A percentile compares a stretch with the other conserved stretches of the same genome.
Evolutionary conservation across 2,888 invertebrate species (phyloP).

Genomic region (Aspidiotus destructor): DNA sequence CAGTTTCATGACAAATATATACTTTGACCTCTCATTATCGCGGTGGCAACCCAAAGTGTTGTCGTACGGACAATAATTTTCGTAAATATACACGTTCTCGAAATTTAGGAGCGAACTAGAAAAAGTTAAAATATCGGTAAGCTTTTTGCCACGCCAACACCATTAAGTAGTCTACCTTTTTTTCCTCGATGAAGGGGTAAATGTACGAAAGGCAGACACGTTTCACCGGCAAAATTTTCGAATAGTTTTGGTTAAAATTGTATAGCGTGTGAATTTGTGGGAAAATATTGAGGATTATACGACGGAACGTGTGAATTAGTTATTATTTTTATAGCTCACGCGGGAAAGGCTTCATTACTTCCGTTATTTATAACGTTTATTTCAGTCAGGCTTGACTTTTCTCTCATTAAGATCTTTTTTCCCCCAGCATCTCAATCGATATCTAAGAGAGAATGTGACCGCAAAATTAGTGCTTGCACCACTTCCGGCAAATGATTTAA

Average conservation of each 20-base stretch:
- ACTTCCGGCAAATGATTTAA: no score
- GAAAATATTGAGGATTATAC: not conserved
- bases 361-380: slow-evolving; percentile 4
- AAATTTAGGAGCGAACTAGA: no score
- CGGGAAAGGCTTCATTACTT: not conserved
- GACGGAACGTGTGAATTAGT: not conserved
- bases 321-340: not conserved
- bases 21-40: slow-evolving; percentile 2
- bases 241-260: not conserved
- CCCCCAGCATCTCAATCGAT: no score
- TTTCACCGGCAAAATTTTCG: not conserved
- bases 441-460: no score
- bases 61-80: not conserved
- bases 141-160: no score
- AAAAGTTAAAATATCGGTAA: no score
- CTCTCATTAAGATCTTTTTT: not conserved
- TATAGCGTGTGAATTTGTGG: not conserved
- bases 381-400: not conserved
- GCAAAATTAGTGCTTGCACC: no score
- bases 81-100: no score
- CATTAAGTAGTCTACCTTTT: no score
- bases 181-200: no score
- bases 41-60: not conserved
- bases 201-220: no score
- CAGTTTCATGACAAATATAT: slow-evolving; percentile 15